A percentile compares a stretch with the other conserved stretches of the same genome.
Conservation (phyloP, 2,888 invertebrate genomes). For the Asteroscopus sphinx region DNA sequence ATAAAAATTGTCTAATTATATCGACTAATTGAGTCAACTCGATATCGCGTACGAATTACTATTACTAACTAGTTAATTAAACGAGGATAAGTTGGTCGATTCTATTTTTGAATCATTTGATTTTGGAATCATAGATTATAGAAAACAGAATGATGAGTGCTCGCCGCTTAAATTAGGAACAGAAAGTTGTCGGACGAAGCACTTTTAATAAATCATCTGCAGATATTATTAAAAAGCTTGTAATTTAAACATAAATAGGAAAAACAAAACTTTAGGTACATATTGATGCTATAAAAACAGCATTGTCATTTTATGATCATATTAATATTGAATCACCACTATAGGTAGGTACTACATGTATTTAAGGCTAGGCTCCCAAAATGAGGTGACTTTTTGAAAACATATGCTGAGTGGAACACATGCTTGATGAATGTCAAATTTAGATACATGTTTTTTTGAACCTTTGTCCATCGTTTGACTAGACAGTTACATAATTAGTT, state of each 20-base stretch:
- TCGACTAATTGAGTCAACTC: slow-evolving; percentile 29
- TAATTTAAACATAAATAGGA: background rate
- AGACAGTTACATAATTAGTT: no score
- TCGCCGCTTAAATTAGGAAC: background rate
- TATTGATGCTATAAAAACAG: slow-evolving; percentile 1
- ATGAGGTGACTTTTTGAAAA: no score
- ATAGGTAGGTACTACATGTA: background rate
- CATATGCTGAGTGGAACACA: no score
- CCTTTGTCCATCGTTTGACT: no score
- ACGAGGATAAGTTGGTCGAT: background rate
- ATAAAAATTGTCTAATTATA: slow-evolving; percentile 25
- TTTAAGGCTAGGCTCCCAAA: background rate
- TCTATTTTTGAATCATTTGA: slow-evolving; percentile 14
- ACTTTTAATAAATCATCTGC: background rate
- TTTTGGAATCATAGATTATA: background rate
- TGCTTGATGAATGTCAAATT: no score
- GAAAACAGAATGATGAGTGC: no score
- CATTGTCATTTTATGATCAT: slow-evolving; percentile 6
- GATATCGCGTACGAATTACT: slow-evolving; percentile 22
- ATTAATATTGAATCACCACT: slow-evolving; percentile 11
- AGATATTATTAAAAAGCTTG: no score
- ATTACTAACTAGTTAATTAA: slow-evolving; percentile 27
- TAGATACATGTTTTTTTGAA: no score
- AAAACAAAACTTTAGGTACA: background rate
- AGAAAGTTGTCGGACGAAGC: background rate